These are phyloP conservation scores for Lepus americanus DNA, from an alignment of 2,113 vertebrate genomes.

Conservation along the genomic window DNA sequence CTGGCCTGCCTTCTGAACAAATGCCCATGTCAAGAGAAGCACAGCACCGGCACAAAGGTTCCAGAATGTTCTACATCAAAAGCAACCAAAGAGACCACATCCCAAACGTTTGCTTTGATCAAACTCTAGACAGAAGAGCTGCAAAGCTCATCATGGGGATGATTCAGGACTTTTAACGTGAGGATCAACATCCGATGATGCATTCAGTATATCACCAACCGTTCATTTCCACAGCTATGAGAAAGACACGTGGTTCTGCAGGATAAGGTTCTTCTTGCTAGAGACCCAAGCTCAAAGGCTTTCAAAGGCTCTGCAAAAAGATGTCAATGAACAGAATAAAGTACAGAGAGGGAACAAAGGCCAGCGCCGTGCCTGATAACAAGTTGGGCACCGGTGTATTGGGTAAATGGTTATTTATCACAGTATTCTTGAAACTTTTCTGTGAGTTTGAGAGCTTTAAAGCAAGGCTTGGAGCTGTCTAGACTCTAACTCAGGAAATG, in stretches of 20 bases:
- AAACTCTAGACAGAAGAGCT: background rate
- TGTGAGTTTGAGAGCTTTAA: slow-evolving; percentile 25
- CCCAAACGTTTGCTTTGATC: background rate
- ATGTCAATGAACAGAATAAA: too few relatives aligned
- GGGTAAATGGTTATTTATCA: background rate
- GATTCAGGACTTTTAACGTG: background rate
- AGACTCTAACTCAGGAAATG: background rate
- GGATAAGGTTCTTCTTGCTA: background rate
- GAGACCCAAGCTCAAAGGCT: background rate
- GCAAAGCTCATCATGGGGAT: background rate
- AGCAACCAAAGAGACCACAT: background rate
- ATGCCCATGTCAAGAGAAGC: background rate
- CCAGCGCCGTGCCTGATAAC: background rate
- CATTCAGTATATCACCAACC: background rate
- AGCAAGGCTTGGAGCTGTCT: background rate
- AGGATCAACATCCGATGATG: background rate
- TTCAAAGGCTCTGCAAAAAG: slow-evolving; percentile 6
- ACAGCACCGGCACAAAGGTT: background rate
- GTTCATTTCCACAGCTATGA: background rate
- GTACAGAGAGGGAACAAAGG: background rate
- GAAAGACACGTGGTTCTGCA: background rate
- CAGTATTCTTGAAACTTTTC: slow-evolving; percentile 21
- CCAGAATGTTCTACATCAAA: background rate
- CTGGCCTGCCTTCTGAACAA: background rate
- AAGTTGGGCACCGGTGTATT: background rate